These are phyloP conservation scores for Hypsopygia costalis DNA, from an alignment of 2,888 invertebrate genomes.

Conservation along the genomic window DNA sequence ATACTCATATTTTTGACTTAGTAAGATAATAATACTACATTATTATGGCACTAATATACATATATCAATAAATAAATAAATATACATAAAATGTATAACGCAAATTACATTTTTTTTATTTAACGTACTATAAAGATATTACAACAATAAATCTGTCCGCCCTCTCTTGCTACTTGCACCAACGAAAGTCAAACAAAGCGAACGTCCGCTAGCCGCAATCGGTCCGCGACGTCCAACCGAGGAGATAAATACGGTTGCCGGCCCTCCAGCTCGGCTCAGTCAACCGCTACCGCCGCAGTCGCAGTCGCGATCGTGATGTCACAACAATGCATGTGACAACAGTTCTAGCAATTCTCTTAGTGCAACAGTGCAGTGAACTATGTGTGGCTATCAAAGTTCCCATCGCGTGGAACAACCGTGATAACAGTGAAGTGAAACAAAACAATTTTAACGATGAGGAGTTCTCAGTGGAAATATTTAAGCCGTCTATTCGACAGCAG, in stretches of 20 bases:
- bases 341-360: constrained; percentile 40
- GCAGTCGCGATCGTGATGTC: constrained; percentile 62
- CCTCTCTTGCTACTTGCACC: constrained; percentile 25
- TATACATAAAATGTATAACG: no score
- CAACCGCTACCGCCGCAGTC: constrained; percentile 41
- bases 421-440: constrained; percentile 54
- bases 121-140: no score
- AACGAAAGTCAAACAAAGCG: constrained; percentile 46
- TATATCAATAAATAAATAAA: no score
- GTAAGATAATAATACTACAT: no score
- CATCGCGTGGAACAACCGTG: constrained; percentile 47
- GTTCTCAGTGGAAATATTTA: constrained; percentile 32
- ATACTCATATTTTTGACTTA: no score
- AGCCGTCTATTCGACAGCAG: constrained; percentile 24
- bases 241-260: constrained; percentile 71
- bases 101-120: no score
- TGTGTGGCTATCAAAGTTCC: constrained; percentile 63
- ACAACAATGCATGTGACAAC: constrained; percentile 55
- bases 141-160: constrained; percentile 22
- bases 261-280: constrained; percentile 64
- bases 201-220: constrained; percentile 57
- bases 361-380: constrained; percentile 55
- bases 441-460: constrained; percentile 22
- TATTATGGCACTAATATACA: no score
- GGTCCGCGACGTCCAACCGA: constrained; percentile 69